These are phyloP conservation scores for Ylistrum balloti DNA, from an alignment of 1,140 invertebrate genomes.

Conservation along the genomic window DNA sequence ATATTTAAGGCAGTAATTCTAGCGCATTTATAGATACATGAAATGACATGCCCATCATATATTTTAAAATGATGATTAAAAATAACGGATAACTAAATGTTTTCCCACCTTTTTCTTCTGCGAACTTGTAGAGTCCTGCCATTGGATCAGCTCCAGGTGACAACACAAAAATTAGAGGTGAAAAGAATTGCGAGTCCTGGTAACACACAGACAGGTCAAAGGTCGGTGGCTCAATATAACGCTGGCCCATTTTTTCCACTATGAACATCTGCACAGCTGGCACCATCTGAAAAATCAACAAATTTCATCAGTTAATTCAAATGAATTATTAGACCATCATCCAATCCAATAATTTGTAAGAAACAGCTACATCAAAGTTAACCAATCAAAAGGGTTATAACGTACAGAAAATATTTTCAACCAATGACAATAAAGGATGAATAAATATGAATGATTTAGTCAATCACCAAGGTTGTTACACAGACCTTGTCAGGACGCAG, in stretches of 20 bases:
- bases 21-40: neutral
- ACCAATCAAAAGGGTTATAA: neutral
- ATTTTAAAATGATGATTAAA: too few species aligned
- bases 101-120: slow-evolving; percentile 81
- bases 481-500: slow-evolving; percentile 81
- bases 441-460: neutral
- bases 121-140: slow-evolving; percentile 81
- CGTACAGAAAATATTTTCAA: too few species aligned
- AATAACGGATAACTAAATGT: too few species aligned
- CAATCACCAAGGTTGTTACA: neutral
- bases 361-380: neutral
- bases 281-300: slow-evolving; percentile 75
- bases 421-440: too few species aligned
- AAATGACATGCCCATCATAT: neutral
- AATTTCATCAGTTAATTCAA: neutral
- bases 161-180: slow-evolving; percentile 82
- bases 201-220: slow-evolving; percentile 82
- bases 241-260: slow-evolving; percentile 76
- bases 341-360: neutral
- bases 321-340: neutral
- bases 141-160: slow-evolving; percentile 82
- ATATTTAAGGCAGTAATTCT: neutral
- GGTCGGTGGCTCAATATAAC: slow-evolving; percentile 82
- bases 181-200: slow-evolving; percentile 78
- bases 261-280: slow-evolving; percentile 81